Evolutionary conservation across 2,113 vertebrate genomes (phyloP), one percentile per base, ranked within the genome.

Genomic region (Benitochromis conjunctus): DNA sequence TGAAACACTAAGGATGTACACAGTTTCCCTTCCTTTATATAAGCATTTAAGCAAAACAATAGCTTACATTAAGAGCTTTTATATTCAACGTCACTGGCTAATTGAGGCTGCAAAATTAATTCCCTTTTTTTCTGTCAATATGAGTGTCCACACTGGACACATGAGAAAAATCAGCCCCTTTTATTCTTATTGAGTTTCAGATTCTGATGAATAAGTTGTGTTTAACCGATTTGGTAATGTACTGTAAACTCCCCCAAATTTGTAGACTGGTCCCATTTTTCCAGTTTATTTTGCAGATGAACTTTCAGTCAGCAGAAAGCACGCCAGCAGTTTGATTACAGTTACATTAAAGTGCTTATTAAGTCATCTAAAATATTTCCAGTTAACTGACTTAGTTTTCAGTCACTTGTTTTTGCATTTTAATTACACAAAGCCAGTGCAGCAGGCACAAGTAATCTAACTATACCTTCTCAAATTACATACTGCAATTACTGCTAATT

Each of bases 361-460:
- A 76, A 76, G 26, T 13, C 46, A 76, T 53, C 26, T 13, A 51
- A 76, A 53, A 53, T 53, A 76, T 53, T 76, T 76, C 46, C 71
- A 53, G 46, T n/a, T 76, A 76, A 53, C 24, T 53, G 24, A n/a
- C 71, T 76, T 76, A 53, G 18, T 76, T 53, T 76, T 9, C 18
- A 53, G 46, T 76, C 71, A 3, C 6, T 76, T n/a, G 26, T 31
- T 76, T 76, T 53, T 53, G 19, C 19, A 66, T 13, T 76, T 76
- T 76, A 74, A 34, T 76, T 76, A 53, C 46, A 76, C 41, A 74
- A 74, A 74, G 16, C 43, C 69, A 74, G 24, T 74, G 43, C 46
- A 48, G 43, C 69, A 74, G 24, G 14, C 24, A 51, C 69, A 51
- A 51, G 69, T 2, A 74, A 74, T 51, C 14, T 31, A 74, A 51